Percentiles rank a stretch among this genome's conserved stretches.
phyloP scores from a whole-genome alignment of 2,113 vertebrate genomes.

The Tonatia bakeri region DNA sequence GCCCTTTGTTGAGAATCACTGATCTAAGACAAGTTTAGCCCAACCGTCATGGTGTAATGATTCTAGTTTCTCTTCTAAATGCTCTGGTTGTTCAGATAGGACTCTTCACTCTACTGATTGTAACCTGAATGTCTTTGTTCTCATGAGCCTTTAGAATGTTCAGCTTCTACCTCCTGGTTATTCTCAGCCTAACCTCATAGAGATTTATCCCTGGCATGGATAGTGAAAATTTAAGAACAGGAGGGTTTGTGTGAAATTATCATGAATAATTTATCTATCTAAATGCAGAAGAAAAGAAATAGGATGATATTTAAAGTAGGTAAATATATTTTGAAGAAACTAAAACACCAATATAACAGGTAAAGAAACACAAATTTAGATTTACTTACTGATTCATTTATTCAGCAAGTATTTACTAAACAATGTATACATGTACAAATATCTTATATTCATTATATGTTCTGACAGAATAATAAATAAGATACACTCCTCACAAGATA shows the following conservation, averaged over 20 bases:
- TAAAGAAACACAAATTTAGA: not conserved
- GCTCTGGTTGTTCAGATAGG: not conserved
- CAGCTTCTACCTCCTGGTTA: not conserved
- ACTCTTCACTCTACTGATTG: not conserved
- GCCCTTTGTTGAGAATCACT: not conserved
- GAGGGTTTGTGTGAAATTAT: not conserved
- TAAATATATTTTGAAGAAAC: not conserved
- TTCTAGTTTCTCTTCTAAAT: not conserved
- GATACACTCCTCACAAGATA: not conserved
- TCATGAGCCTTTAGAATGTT: not conserved
- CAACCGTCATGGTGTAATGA: not conserved
- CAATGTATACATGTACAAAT: not conserved
- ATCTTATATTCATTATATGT: not conserved
- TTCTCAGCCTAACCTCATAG: not conserved
- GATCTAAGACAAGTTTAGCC: not conserved
- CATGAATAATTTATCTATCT: not conserved
- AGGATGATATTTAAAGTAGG: not conserved
- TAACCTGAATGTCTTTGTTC: not conserved
- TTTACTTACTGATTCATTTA: not conserved
- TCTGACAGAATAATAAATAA: not conserved
- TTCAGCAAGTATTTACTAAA: not conserved
- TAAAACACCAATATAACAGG: not conserved
- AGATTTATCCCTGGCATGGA: not conserved
- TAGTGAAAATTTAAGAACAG: not conserved
- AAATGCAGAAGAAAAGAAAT: not conserved